Evolutionary conservation across 2,113 vertebrate genomes (phyloP), one percentile per base, ranked within the genome.

Genomic region (Anseranas semipalmata): DNA sequence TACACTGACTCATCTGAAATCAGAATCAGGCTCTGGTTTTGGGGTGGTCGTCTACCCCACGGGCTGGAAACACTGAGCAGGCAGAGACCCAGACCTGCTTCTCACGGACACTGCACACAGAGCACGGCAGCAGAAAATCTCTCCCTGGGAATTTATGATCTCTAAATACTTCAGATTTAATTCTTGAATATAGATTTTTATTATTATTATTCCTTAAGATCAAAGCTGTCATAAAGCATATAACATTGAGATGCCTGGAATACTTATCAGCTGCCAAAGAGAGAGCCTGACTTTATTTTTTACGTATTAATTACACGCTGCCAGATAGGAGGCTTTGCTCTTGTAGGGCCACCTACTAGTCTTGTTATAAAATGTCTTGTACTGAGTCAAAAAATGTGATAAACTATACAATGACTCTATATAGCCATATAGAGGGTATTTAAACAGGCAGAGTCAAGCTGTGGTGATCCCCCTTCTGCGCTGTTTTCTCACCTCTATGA

Each of bases 241-340:
- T 30, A 70, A 78, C 63, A 77, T 30, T 12, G 41, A 55, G 72
- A 86, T 73, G 80, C 22, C 67, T 91, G 27, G 78, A 97, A 96
- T 66, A 85, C 59, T 53, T 24, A 62, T 3, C 62, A 71, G 78
- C 76, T 87, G 88, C 85, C 79, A 87, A 60, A 78, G 53, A 58
- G 62, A 76, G 65, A 91, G 73, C 62, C 50, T 92, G 91, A 68
- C 62, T 88, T 75, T 82, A 82, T 84, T 96, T 96, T 90, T 96
- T 73, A 95, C 83, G 63, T 90, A 87, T 87, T 97, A 97, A 97
- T 97, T 86, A 80, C 2, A 2, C 77, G 50, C 89, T 92, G 91
- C 80, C 7, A 78, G 76, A 46, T 59, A 65, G 95, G 76, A 87
- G 85, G 75, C 58, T 96, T 79, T 96, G 73, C 60, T 86, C 68